These are phyloP conservation scores for Fregata magnificens DNA, from an alignment of 2,113 vertebrate species.

Conservation along the genomic window DNA sequence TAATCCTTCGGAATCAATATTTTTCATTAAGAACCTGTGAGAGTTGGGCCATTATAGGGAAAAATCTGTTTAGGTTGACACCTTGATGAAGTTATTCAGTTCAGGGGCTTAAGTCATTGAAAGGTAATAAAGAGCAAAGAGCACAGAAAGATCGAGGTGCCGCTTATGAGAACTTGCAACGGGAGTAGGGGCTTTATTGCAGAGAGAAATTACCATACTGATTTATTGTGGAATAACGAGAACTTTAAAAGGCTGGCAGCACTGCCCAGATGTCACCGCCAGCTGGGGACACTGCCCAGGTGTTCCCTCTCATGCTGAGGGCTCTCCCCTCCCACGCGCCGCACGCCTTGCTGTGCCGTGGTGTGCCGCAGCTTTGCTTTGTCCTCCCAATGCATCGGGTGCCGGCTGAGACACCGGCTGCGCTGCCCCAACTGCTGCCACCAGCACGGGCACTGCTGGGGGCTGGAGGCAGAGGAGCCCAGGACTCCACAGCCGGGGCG, in stretches of 20 bases:
- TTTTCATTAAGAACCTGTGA: constrained; percentile 87
- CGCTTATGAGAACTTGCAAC: constrained; percentile 50
- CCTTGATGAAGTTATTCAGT: constrained; percentile 87
- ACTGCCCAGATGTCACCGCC: background rate
- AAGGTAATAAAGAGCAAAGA: constrained; percentile 83
- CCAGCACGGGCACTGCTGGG: background rate
- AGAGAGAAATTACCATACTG: constrained; percentile 61
- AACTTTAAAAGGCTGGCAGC: constrained; percentile 26
- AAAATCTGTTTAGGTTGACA: constrained; percentile 87
- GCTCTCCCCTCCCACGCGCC: background rate
- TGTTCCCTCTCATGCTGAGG: rapidly evolving
- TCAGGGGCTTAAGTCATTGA: constrained; percentile 80
- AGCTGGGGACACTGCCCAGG: background rate
- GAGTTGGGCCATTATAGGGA: constrained; percentile 80
- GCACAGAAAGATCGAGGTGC: constrained; percentile 60
- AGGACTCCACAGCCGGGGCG: rapidly evolving
- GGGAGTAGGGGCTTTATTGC: constrained; percentile 56
- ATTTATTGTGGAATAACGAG: constrained; percentile 56
- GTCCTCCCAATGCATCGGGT: background rate
- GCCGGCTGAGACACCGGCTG: rapidly evolving
- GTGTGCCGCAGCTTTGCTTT: rapidly evolving
- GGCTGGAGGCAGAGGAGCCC: background rate
- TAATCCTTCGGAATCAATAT: constrained; percentile 86
- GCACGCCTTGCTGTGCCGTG: rapidly evolving
- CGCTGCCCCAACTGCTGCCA: rapidly evolving